phyloP scores from a whole-genome alignment of 2,113 vertebrate genomes.

The Pseudorasbora parva region DNA sequence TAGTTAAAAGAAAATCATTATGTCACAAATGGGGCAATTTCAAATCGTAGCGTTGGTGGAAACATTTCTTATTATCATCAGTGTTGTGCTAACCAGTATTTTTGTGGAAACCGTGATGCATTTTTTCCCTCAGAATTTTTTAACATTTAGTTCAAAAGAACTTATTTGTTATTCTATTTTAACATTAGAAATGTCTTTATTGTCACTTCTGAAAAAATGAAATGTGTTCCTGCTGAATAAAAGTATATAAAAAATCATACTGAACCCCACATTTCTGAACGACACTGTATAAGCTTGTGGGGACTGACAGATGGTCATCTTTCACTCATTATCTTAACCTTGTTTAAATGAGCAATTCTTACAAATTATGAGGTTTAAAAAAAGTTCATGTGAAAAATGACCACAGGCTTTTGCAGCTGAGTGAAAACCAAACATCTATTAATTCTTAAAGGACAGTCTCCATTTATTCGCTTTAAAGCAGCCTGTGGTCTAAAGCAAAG shows the following conservation, averaged over 20 bases:
- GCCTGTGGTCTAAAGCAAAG: slow-evolving; percentile 47
- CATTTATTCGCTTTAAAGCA: slow-evolving; percentile 33
- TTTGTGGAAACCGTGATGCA: too few species aligned
- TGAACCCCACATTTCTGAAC: too few species aligned
- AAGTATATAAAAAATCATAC: too few species aligned
- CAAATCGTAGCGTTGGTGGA: too few species aligned
- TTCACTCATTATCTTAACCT: neutral
- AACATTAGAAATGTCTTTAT: neutral
- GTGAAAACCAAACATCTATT: slow-evolving; percentile 27
- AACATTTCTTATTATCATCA: too few species aligned
- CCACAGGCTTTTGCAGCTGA: neutral
- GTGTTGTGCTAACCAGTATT: too few species aligned
- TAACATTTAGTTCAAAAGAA: too few species aligned
- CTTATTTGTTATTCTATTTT: too few species aligned
- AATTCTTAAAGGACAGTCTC: slow-evolving; percentile 9
- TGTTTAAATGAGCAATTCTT: neutral
- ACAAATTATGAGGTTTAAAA: neutral
- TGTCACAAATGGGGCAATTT: too few species aligned
- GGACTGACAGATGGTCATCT: neutral
- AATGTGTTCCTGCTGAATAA: neutral
- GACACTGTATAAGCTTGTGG: too few species aligned
- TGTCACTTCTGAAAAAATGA: neutral
- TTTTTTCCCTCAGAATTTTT: too few species aligned
- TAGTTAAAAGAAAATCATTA: too few species aligned
- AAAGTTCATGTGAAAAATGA: neutral